Conservation (phyloP, 2,113 vertebrate genomes). For the Orthochromis indermauri region DNA sequence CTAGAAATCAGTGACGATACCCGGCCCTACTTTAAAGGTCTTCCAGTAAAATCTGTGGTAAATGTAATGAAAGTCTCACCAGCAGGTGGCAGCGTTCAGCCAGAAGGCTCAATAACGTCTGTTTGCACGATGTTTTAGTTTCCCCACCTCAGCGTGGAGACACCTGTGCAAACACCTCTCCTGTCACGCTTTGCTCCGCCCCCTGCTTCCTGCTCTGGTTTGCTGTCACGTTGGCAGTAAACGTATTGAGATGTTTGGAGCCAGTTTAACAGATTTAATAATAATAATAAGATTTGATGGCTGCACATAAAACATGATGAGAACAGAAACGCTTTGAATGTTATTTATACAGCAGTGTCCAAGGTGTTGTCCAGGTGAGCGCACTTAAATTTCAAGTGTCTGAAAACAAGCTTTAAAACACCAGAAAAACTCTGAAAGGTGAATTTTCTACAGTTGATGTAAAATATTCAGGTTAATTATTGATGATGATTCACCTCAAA, state of each 20-base stretch:
- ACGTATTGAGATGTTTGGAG: not conserved
- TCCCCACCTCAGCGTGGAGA: accelerated
- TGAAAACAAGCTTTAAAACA: not conserved
- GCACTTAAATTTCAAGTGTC: not conserved
- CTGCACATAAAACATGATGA: accelerated
- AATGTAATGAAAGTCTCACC: not conserved
- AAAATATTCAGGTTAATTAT: not conserved
- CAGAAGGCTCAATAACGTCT: not conserved
- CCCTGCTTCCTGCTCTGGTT: not conserved
- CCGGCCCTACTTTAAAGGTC: accelerated
- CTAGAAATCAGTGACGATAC: not conserved
- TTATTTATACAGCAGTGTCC: not conserved
- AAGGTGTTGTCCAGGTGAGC: not conserved
- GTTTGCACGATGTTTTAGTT: not conserved
- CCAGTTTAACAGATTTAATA: not conserved
- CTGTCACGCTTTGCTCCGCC: not conserved
- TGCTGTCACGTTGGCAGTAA: not conserved
- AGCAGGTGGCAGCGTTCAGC: not conserved
- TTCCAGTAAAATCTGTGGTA: not conserved
- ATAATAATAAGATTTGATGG: not conserved
- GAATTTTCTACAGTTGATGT: not conserved
- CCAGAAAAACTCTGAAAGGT: not conserved
- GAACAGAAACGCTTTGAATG: not conserved
- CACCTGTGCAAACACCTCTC: not conserved
- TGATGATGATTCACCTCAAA: not conserved